Evolutionary conservation across 2,797 vertebrate genomes (phyloP).

Genomic region (Cynodonichthys magdalenae): DNA sequence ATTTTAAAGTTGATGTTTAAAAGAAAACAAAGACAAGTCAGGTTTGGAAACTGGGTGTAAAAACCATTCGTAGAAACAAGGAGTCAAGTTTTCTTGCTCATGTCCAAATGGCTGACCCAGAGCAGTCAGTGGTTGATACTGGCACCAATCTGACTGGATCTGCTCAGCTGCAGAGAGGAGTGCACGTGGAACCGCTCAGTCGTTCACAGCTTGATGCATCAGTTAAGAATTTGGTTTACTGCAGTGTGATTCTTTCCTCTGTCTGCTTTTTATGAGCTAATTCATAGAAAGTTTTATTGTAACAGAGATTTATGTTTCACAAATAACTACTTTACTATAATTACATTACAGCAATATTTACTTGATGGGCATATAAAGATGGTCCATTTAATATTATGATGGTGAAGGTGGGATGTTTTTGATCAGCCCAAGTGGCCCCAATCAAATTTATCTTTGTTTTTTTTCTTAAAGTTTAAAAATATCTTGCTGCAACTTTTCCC

Average conservation of each 20-base stretch:
- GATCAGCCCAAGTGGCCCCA: not conserved
- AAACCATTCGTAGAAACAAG: slow-evolving; percentile 58
- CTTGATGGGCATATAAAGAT: not conserved
- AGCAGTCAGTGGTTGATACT: slow-evolving; percentile 54
- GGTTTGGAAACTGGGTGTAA: slow-evolving; percentile 12
- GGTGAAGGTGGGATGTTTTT: not conserved
- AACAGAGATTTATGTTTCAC: not conserved
- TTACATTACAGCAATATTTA: not conserved
- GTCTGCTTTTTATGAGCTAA: slow-evolving; percentile 28
- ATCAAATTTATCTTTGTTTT: no score
- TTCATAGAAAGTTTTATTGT: not conserved
- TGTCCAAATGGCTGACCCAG: slow-evolving; percentile 65
- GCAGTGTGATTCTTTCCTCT: slow-evolving; percentile 19
- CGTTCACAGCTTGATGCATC: slow-evolving; percentile 53
- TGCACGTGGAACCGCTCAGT: slow-evolving; percentile 66
- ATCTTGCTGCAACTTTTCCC: no score
- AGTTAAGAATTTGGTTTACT: slow-evolving; percentile 43
- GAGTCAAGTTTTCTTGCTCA: slow-evolving; percentile 54
- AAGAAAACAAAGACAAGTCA: slow-evolving; percentile 27
- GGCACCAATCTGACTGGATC: slow-evolving; percentile 66
- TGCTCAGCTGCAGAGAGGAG: slow-evolving; percentile 69
- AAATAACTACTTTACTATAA: not conserved
- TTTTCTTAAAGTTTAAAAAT: no score
- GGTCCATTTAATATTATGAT: not conserved
- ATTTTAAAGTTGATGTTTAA: slow-evolving; percentile 7